Conservation (phyloP, 2,113 vertebrate species). For the Cyanoramphus novaezelandiae region DNA sequence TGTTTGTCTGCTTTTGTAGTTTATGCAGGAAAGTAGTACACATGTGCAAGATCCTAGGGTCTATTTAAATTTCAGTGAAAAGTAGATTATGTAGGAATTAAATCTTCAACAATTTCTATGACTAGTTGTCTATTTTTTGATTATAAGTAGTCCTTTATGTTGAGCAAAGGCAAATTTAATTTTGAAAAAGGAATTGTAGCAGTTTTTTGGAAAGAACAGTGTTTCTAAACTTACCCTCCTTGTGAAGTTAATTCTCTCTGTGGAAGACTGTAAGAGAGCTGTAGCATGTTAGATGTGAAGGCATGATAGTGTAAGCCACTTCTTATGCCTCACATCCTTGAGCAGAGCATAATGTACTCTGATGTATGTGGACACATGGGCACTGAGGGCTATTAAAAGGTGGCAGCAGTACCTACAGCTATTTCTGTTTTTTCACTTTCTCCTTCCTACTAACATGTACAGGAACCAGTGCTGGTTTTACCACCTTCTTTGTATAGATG, state of each 20-base stretch:
- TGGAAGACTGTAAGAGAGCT: not conserved
- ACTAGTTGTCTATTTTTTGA: not conserved
- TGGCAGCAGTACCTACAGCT: not conserved
- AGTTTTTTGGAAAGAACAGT: not conserved
- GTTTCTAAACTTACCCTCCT: not conserved
- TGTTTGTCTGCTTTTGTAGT: not conserved
- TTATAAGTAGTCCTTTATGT: not conserved
- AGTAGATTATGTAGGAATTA: not conserved
- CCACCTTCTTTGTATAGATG: not conserved
- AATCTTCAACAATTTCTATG: not conserved
- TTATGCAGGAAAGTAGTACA: not conserved
- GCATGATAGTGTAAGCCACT: not conserved
- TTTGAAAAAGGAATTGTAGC: not conserved
- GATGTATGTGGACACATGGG: not conserved
- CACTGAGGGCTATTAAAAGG: not conserved
- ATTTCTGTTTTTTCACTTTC: not conserved
- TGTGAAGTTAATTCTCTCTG: not conserved
- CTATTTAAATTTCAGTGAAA: not conserved
- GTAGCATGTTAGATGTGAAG: not conserved
- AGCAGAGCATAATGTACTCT: not conserved
- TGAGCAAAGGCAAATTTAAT: not conserved
- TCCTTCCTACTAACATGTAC: not conserved
- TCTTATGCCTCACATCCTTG: not conserved
- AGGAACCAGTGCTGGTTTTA: not conserved
- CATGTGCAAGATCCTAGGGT: not conserved